Evolutionary conservation across 2,113 vertebrate genomes (phyloP).

Genomic region (Pomatostomus ruficeps): DNA sequence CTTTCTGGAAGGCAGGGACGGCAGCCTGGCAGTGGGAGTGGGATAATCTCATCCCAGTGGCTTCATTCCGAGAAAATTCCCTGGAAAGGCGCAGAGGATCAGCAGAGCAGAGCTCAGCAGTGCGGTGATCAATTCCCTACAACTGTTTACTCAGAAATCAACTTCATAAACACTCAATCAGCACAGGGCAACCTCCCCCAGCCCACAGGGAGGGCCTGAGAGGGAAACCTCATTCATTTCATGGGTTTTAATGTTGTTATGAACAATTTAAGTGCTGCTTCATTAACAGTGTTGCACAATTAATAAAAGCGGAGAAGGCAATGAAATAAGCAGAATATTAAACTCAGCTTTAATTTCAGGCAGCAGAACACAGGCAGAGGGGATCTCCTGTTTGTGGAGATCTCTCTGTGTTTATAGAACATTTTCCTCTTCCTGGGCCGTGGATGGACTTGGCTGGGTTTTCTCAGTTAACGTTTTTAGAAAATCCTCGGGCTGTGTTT

Average conservation of each 20-base stretch:
- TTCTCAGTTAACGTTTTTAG: neutral
- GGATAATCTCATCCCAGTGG: neutral
- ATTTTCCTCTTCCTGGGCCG: neutral
- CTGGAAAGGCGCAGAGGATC: neutral
- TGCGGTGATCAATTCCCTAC: neutral
- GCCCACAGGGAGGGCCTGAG: neutral
- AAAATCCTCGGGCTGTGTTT: neutral
- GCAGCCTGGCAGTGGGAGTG: neutral
- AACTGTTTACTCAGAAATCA: neutral
- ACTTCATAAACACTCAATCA: neutral
- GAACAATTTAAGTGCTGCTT: neutral
- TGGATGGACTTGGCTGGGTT: neutral
- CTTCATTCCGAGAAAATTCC: neutral
- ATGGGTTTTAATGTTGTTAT: neutral
- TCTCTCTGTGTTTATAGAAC: neutral
- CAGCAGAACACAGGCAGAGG: neutral
- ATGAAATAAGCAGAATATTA: fast-evolving
- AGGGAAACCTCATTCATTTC: neutral
- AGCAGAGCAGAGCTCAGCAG: neutral
- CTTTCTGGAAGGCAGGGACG: neutral
- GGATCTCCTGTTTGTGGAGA: neutral
- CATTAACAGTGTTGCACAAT: neutral
- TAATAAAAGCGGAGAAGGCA: neutral
- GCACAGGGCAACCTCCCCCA: neutral
- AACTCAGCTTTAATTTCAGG: neutral